A percentile compares a stretch with the other conserved stretches of the same genome.
Evolutionary conservation across 2,113 vertebrate genomes (phyloP).

Genomic region (Aramus guarauna): DNA sequence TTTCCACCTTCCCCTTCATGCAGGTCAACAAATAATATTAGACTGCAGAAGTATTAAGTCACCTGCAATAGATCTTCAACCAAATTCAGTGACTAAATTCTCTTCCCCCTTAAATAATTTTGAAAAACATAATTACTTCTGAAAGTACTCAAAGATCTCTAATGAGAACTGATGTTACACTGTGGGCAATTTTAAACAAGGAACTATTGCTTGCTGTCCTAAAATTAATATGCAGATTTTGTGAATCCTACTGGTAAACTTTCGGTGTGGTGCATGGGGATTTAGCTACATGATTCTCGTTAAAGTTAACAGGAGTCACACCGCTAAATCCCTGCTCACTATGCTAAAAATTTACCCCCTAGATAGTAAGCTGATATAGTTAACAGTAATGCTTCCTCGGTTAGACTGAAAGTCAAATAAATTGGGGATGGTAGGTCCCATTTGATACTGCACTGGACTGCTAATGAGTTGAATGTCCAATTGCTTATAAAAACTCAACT

Average conservation of each 20-base stretch:
- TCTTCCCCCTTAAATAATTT: slow-evolving; percentile 55
- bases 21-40: slow-evolving; percentile 23
- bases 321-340: slow-evolving; percentile 40
- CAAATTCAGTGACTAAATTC: slow-evolving; percentile 10
- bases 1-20: neutral
- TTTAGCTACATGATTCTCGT: slow-evolving; percentile 48
- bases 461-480: slow-evolving; percentile 10
- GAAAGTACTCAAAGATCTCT: slow-evolving; percentile 47
- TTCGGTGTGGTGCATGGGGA: slow-evolving; percentile 7
- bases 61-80: neutral
- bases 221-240: slow-evolving; percentile 60
- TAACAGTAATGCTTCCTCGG: slow-evolving; percentile 31
- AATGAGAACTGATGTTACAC: slow-evolving; percentile 60
- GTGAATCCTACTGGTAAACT: slow-evolving; percentile 55
- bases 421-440: slow-evolving; percentile 6
- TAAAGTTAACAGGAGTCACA: slow-evolving; percentile 60
- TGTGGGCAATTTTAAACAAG: slow-evolving; percentile 56
- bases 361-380: slow-evolving; percentile 51
- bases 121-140: slow-evolving; percentile 60
- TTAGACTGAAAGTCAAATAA: slow-evolving; percentile 40
- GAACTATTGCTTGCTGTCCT: slow-evolving; percentile 55
- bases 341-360: slow-evolving; percentile 36
- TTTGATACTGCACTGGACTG: neutral
- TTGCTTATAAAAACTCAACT: neutral
- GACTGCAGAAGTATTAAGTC: neutral